Evolutionary conservation across 2,888 invertebrate species (phyloP).

Genomic region (Caenorhabditis sulstoni): DNA sequence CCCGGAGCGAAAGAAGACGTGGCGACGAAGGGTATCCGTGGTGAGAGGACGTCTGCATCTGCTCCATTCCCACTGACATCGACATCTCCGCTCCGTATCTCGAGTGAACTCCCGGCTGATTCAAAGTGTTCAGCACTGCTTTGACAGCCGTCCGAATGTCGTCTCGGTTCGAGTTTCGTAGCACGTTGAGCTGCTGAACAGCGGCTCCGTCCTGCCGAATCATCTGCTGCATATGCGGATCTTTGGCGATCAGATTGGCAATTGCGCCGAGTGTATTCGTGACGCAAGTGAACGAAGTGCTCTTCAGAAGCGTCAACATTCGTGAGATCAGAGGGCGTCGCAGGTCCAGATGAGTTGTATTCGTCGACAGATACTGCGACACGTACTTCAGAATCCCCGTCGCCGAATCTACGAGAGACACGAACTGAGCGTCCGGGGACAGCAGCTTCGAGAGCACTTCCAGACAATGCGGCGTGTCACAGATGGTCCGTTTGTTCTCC

Average conservation of each 20-base stretch:
- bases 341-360: constrained; percentile 59
- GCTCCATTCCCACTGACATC: constrained; percentile 36
- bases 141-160: constrained; percentile 71
- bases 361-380: constrained; percentile 62
- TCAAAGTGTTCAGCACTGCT: constrained; percentile 63
- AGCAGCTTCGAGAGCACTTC: constrained; percentile 66
- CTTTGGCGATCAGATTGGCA: constrained; percentile 67
- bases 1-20: constrained; percentile 53
- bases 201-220: constrained; percentile 64
- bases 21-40: constrained; percentile 49
- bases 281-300: constrained; percentile 74
- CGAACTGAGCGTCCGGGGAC: constrained; percentile 60
- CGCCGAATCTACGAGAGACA: constrained; percentile 72
- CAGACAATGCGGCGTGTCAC: constrained; percentile 72
- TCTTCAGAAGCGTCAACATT: constrained; percentile 70
- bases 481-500: constrained; percentile 75
- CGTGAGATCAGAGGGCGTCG: constrained; percentile 53
- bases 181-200: constrained; percentile 64
- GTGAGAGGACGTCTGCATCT: constrained; percentile 40
- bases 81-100: constrained; percentile 45
- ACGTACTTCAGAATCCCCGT: constrained; percentile 78
- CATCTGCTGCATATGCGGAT: constrained; percentile 68
- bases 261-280: constrained; percentile 75
- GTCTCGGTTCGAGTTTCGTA: constrained; percentile 73
- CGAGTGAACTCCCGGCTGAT: constrained; percentile 49